Percentiles rank a stretch among this genome's conserved stretches.
Evolutionary conservation across 2,113 vertebrate species (phyloP).

Genomic region (Oncorhynchus keta): DNA sequence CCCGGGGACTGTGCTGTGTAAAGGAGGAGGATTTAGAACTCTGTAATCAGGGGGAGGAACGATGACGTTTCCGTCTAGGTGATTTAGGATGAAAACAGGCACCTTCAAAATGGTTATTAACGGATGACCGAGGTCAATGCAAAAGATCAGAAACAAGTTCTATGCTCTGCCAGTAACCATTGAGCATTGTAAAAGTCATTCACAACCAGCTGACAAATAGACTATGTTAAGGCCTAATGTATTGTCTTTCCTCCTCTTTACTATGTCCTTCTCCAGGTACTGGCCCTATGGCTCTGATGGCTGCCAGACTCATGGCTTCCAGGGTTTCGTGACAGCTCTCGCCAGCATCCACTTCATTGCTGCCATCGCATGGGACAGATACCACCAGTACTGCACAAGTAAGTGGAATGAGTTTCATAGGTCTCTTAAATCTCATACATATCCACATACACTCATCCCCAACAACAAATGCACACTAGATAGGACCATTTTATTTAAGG

Average conservation of each 20-base stretch:
- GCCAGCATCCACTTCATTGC: constrained; percentile 89
- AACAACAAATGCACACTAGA: neutral
- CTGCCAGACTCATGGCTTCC: constrained; percentile 94
- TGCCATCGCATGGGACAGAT: constrained; percentile 92
- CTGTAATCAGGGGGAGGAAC: constrained; percentile 29
- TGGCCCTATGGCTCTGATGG: constrained; percentile 91
- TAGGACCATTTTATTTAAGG: no score
- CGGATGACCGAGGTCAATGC: neutral
- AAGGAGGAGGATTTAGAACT: constrained; percentile 22
- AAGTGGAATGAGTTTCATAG: constrained; percentile 47
- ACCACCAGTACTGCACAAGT: constrained; percentile 91
- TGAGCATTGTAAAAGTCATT: neutral
- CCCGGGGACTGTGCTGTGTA: neutral
- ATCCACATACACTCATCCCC: neutral
- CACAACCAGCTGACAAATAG: neutral
- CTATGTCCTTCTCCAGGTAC: constrained; percentile 73
- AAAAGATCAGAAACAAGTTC: no score
- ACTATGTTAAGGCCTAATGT: no score
- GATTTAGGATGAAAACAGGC: neutral
- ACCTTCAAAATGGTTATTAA: neutral
- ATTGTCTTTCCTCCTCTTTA: neutral
- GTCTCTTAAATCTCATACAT: neutral
- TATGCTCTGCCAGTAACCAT: neutral
- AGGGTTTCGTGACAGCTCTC: constrained; percentile 85
- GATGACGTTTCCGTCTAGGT: neutral